Conservation (phyloP, 2,888 invertebrate genomes). For the Anodontia alba region DNA sequence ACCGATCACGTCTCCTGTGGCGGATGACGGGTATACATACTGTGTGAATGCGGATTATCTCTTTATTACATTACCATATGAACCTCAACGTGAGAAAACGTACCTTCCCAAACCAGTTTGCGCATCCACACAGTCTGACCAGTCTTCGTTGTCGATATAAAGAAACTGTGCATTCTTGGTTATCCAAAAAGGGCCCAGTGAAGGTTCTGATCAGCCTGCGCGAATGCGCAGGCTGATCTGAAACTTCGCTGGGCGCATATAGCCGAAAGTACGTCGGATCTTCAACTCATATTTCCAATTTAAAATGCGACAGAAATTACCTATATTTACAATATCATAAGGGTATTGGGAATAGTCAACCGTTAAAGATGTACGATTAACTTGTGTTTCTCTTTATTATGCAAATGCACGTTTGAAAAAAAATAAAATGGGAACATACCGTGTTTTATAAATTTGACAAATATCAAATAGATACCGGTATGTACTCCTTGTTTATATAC, state of each 20-base stretch:
- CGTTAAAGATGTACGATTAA: conserved; percentile 10
- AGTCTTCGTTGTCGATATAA: too few species aligned
- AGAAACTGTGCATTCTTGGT: too few species aligned
- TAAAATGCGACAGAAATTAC: not conserved
- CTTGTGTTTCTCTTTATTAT: not conserved
- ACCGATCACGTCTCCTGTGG: not conserved
- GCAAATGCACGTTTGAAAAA: conserved; percentile 11
- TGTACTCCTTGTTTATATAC: conserved; percentile 6
- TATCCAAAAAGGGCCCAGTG: too few species aligned
- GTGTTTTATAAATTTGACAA: not conserved
- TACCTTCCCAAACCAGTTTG: too few species aligned
- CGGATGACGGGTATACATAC: not conserved
- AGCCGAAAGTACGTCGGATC: too few species aligned
- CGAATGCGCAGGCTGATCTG: too few species aligned
- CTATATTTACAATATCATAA: not conserved
- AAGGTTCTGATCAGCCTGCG: too few species aligned
- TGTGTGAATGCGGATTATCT: not conserved
- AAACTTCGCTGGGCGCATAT: too few species aligned
- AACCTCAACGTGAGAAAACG: too few species aligned
- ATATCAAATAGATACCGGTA: conserved; percentile 11
- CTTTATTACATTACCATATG: not conserved
- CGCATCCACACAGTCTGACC: too few species aligned
- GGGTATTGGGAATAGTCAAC: not conserved
- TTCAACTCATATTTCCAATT: too few species aligned
- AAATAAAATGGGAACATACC: not conserved